A percentile compares a stretch with the other conserved stretches of the same genome.
Conservation (phyloP, 2,113 vertebrate genomes). For the Xiphias gladius region DNA sequence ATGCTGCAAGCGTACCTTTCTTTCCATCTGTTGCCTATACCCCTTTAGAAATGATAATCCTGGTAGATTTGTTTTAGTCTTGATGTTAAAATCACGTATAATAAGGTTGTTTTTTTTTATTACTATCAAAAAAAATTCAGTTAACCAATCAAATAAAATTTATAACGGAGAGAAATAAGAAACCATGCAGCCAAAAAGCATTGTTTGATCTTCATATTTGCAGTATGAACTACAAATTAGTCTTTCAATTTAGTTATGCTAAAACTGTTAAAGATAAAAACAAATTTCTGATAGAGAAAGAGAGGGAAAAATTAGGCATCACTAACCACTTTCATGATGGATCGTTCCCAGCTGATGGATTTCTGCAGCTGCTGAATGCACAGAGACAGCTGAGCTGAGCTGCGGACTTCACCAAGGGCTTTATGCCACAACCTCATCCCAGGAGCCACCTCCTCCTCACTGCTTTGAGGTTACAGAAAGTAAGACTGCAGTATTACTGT, state of each 20-base stretch:
- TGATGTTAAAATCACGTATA: neutral
- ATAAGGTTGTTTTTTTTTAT: neutral
- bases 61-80: neutral
- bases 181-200: neutral
- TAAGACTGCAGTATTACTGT: conserved; percentile 69
- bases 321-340: conserved; percentile 98
- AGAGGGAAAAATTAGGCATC: neutral
- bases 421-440: conserved; percentile 94
- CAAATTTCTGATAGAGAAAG: conserved; percentile 13
- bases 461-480: conserved; percentile 37
- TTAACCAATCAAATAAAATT: neutral
- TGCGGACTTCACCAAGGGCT: conserved; percentile 92
- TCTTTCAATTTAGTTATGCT: neutral
- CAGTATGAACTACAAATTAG: neutral
- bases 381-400: conserved; percentile 95
- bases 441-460: conserved; percentile 93
- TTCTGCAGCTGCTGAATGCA: conserved; percentile 98
- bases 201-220: neutral
- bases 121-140: too few species aligned
- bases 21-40: neutral
- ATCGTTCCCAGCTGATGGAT: conserved; percentile 95
- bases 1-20: neutral
- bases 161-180: neutral
- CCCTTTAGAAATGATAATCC: neutral
- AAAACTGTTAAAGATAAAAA: conserved; percentile 15